Evolutionary conservation across 2,888 invertebrate species (phyloP), one percentile per base, ranked within the genome.

Genomic region (Vannuccia rotundouncinata): DNA sequence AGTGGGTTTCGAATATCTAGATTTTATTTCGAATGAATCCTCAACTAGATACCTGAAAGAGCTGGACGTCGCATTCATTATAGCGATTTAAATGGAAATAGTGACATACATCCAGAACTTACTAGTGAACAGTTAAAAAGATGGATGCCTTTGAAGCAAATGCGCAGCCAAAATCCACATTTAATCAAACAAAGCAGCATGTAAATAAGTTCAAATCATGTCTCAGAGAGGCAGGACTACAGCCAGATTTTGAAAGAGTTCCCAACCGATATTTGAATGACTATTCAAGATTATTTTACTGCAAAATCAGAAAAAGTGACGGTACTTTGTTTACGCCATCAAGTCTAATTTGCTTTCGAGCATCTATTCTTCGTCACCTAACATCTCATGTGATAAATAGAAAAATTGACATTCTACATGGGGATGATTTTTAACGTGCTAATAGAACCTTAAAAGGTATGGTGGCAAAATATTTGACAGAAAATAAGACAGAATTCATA

Each of bases 261-360:
- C 45, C 45, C 5, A 45, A 45, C 45, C 45, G 45, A 45, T 45
- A 45, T 13, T 45, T 45, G 45, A 45, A 66, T 66, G 66, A 66
- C 10, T 66, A 66, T 66, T 66, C 25, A 66, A 66, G 66, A 22
- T 66, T 22, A 66, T 66, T 45, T 66, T 66, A 66, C 66, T 66
- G 66, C 66, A 66, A 66, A 66, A 66, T 66, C 22, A 66, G 66
- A 66, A 45, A 45, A 17, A 5, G 17, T 45, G 45, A 45, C 17
- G 45, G 45, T 45, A 45, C 45, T 45, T 45, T 45, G 45, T 45
- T 45, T 17, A 45, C 45, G 45, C 17, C 45, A 45, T 45, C 17
- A 5, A 45, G 45, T 45, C 45, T 45, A 45, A 45, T 45, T 45
- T 45, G 45, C 45, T 45, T 45, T 45, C 45, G 45, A 45, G 45